These are phyloP conservation scores for Apodemus speciosus DNA, from an alignment of 2,113 vertebrate genomes.

Conservation along the genomic window DNA sequence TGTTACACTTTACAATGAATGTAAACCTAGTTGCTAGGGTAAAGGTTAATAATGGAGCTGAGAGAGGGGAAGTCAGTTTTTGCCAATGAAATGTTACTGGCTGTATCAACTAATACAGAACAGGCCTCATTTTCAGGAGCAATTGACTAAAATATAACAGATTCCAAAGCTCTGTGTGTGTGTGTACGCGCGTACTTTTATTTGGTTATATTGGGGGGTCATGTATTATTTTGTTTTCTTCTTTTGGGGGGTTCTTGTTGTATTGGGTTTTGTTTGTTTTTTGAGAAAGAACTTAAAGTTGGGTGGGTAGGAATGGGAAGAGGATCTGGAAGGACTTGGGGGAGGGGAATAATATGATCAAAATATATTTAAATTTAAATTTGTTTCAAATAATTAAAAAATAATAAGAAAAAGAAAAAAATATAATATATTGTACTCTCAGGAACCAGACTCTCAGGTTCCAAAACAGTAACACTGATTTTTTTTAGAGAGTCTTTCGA, in stretches of 20 bases:
- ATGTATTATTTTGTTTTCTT: neutral
- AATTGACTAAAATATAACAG: neutral
- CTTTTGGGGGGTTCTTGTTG: neutral
- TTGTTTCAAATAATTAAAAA: neutral
- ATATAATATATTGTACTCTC: neutral
- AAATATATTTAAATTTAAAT: neutral
- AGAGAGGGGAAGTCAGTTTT: neutral
- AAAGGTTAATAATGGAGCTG: neutral
- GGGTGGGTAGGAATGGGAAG: neutral
- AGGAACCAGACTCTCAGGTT: neutral
- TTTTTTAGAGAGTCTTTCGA: neutral
- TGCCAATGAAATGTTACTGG: neutral
- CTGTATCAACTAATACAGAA: neutral
- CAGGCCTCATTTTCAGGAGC: neutral
- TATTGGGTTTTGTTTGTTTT: neutral
- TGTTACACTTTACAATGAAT: neutral
- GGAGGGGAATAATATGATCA: neutral
- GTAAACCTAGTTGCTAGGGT: neutral
- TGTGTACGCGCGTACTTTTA: neutral
- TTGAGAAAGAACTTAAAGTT: neutral
- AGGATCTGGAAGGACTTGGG: neutral
- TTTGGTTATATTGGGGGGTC: neutral
- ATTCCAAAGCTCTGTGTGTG: neutral
- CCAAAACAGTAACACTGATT: neutral
- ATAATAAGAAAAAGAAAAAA: neutral